Percentiles rank a stretch among this genome's conserved stretches.
phyloP scores from a whole-genome alignment of 2,113 vertebrate genomes.

The Leucosticte australis region DNA sequence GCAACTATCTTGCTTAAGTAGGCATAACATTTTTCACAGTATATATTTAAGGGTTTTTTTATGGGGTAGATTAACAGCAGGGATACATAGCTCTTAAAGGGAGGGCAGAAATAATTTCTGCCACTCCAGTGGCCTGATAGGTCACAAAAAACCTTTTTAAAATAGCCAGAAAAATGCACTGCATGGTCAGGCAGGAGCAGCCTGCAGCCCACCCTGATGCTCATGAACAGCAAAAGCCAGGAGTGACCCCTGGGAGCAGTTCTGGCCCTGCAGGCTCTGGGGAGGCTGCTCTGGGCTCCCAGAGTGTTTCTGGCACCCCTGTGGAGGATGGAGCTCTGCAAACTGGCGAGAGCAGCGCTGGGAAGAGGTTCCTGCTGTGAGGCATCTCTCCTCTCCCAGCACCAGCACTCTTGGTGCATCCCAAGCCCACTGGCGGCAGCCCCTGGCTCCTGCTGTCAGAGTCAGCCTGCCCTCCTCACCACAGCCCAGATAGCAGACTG shows the following conservation, averaged over 20 bases:
- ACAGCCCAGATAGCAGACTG: background rate
- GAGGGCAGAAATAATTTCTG: constrained; percentile 1
- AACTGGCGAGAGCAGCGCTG: background rate
- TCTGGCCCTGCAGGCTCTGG: background rate
- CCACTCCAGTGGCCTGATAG: background rate
- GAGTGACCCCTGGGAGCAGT: background rate
- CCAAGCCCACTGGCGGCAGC: background rate
- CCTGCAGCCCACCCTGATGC: background rate
- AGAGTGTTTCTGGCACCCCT: background rate
- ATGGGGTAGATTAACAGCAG: constrained; percentile 32
- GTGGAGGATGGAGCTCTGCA: background rate
- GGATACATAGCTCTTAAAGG: background rate
- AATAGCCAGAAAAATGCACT: background rate
- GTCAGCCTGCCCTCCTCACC: background rate
- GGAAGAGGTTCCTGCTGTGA: background rate
- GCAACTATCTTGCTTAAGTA: constrained; percentile 63
- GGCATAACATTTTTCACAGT: constrained; percentile 60
- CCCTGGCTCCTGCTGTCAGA: background rate
- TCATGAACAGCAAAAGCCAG: accelerated
- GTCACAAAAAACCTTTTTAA: background rate
- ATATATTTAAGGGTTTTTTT: constrained; percentile 59
- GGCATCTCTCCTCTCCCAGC: background rate
- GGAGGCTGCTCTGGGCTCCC: accelerated
- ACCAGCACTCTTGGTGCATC: accelerated
- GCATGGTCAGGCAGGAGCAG: background rate